Conservation (phyloP, 2,797 vertebrate genomes). For the Takifugu ocellatus region DNA sequence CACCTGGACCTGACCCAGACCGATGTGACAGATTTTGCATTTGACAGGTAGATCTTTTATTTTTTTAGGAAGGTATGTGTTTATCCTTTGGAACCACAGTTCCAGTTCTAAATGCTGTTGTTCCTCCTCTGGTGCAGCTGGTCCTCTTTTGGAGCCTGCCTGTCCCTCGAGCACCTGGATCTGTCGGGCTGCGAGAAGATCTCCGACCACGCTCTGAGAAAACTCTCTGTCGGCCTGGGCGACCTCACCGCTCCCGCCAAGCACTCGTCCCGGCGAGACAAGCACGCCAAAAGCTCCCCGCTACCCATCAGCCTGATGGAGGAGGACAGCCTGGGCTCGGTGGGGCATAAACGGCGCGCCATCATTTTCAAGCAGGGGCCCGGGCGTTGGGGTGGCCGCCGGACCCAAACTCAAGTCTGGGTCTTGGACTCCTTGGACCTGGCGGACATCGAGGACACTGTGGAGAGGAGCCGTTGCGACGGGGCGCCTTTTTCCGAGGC, state of each 20-base stretch:
- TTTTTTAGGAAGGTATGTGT: neutral
- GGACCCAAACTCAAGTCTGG: conserved; percentile 77
- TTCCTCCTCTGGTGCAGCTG: conserved; percentile 71
- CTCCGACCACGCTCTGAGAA: conserved; percentile 85
- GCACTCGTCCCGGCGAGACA: conserved; percentile 72
- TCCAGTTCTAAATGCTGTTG: no score
- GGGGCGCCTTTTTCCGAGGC: conserved; percentile 63
- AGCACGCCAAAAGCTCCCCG: conserved; percentile 61
- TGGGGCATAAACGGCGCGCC: conserved; percentile 53
- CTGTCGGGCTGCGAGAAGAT: conserved; percentile 96
- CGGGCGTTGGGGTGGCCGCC: conserved; percentile 43
- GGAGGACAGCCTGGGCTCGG: conserved; percentile 50
- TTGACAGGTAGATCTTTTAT: conserved; percentile 83
- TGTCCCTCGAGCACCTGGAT: conserved; percentile 87
- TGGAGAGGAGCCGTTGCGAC: conserved; percentile 82
- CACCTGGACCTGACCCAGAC: conserved; percentile 96
- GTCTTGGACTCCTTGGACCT: conserved; percentile 84
- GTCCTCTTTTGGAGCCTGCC: conserved; percentile 83
- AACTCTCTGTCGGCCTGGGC: conserved; percentile 86
- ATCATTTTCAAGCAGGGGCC: conserved; percentile 71
- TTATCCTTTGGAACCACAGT: neutral
- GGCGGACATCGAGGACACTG: conserved; percentile 94
- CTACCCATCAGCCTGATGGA: conserved; percentile 70
- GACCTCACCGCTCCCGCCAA: conserved; percentile 71
- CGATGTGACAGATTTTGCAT: conserved; percentile 89